Percentiles rank a stretch among this genome's conserved stretches.
Evolutionary conservation across 1,140 invertebrate genomes (phyloP).

Genomic region (Trachelipus rathkii): DNA sequence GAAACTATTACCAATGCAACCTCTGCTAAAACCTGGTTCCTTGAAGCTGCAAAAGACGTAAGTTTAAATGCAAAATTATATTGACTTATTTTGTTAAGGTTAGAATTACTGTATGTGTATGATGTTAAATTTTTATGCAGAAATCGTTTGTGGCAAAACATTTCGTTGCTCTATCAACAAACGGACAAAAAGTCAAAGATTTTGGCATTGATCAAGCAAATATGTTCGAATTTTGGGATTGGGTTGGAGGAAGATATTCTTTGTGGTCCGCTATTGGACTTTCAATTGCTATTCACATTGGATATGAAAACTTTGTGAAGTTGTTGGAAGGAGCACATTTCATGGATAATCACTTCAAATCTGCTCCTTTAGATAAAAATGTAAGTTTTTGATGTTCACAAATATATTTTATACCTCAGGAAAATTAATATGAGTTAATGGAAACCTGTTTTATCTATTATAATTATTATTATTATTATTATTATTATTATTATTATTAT

Average conservation of each 20-base stretch:
- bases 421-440: no score
- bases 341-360: constrained; percentile 91
- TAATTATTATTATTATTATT: no score
- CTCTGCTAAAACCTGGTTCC: constrained; percentile 93
- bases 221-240: constrained; percentile 99
- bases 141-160: constrained; percentile 56
- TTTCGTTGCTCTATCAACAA: constrained; percentile 97
- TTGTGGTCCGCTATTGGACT: constrained; percentile 71
- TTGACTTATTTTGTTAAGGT: background rate
- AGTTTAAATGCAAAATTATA: constrained; percentile 50
- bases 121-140: constrained; percentile 1
- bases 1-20: constrained; percentile 99
- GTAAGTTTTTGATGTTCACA: constrained; percentile 57
- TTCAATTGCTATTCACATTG: constrained; percentile 88
- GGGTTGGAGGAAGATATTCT: constrained; percentile 80
- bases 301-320: constrained; percentile 93
- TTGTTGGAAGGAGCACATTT: constrained; percentile 72
- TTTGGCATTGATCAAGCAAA: constrained; percentile 96
- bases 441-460: no score
- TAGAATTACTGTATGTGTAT: constrained; percentile 10
- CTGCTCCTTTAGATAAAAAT: constrained; percentile 86
- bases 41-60: constrained; percentile 79
- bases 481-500: no score
- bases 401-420: background rate
- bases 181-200: constrained; percentile 82